Base-by-base conservation (phyloP, 2,888 invertebrate species). In the Cynaeus angustus region DNA sequence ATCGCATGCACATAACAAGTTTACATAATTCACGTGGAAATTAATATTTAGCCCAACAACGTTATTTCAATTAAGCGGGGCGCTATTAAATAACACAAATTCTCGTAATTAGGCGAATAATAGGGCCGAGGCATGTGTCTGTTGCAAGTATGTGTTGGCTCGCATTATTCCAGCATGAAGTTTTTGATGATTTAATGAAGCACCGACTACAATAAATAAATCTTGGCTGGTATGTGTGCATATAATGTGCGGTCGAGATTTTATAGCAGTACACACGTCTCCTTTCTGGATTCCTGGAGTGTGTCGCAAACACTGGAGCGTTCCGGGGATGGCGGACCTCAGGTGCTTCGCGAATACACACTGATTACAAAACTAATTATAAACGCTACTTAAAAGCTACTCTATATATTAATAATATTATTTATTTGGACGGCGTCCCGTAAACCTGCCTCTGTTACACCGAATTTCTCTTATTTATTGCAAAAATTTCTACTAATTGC, bases 341-440 rank as follows among this genome's bases (percentile, higher is more conserved):
- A 83, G 83, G 83, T 83, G 83, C 77, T 74, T 55, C 72, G 12
- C 66, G 76, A 77, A 77, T 77, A 79, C 78, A 78, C 80, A 79
- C 80, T 81, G 81, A 83, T 83, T 83, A 83, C 80, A 82, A 83
- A 83, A 82, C 82, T 82, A 83, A 83, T 83, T 83, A 83, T 80
- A 80, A 81, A 77, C 77, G 80, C 77, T 81, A 79, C 80, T 81
- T 81, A 82, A 81, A 82, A 82, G 81, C 80, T 76, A 75, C 72
- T 74, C 77, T 78, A 78, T 81, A 77, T 80, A 81, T 80, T 82
- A 79, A 79, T 79, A 78, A 77, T 80, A 79, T 80, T 80, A 80
- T 81, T 80, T 80, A 80, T 80, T 80, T 76, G 69, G 75, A 61
- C 66, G 65, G 61, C 30, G 28, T 12, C 21, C 48, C 66, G 56